These are phyloP conservation scores for Hylaea fasciaria DNA, from an alignment of 2,888 invertebrate genomes.

Conservation along the genomic window DNA sequence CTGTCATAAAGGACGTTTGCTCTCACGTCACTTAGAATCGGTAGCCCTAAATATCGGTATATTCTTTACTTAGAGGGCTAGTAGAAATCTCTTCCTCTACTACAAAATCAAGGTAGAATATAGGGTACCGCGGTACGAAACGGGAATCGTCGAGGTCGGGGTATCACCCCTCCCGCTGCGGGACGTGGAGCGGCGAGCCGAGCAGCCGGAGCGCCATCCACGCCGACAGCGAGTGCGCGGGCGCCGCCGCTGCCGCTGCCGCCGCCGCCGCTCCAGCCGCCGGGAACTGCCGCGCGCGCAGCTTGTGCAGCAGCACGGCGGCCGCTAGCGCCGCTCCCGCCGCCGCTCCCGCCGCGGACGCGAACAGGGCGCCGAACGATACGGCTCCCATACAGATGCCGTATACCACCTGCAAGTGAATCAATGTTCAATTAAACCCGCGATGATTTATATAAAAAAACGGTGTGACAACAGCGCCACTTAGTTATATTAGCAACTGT, in stretches of 20 bases:
- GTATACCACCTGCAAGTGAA: slow-evolving; percentile 87
- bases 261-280: slow-evolving; percentile 77
- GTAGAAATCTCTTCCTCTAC: too few species aligned
- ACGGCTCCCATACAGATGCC: slow-evolving; percentile 96
- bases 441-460: background rate
- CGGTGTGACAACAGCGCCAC: too few species aligned
- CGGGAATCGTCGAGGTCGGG: too few species aligned
- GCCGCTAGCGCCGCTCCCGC: slow-evolving; percentile 95
- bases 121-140: too few species aligned
- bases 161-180: slow-evolving; percentile 1
- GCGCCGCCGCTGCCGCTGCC: slow-evolving; percentile 78
- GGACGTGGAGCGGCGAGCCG: slow-evolving; percentile 68
- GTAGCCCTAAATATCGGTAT: too few species aligned
- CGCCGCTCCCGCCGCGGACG: slow-evolving; percentile 93
- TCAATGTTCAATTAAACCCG: background rate
- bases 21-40: too few species aligned
- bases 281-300: slow-evolving; percentile 89
- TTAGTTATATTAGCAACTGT: too few species aligned
- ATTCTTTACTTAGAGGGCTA: too few species aligned
- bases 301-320: slow-evolving; percentile 92
- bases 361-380: slow-evolving; percentile 94
- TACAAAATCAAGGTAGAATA: too few species aligned
- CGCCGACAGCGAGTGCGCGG: slow-evolving; percentile 87
- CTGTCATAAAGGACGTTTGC: too few species aligned
- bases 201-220: slow-evolving; percentile 90